A percentile compares a stretch with the other conserved stretches of the same genome.
phyloP scores from a whole-genome alignment of 2,888 invertebrate species.

The Oxytorus armatus region DNA sequence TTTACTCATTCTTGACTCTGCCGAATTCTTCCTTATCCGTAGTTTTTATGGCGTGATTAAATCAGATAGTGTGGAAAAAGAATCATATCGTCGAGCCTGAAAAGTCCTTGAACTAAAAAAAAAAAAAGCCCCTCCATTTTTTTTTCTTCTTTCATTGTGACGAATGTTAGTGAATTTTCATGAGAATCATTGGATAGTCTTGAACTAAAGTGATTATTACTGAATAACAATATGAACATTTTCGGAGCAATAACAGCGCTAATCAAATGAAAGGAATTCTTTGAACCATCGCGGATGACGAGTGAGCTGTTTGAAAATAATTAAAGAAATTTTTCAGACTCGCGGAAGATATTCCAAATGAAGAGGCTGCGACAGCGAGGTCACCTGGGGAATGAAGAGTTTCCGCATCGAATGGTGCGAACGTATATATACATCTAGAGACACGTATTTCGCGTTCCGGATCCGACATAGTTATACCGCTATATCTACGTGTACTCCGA shows the following conservation, averaged over 20 bases:
- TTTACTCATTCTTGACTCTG: slow-evolving; percentile 46
- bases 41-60: slow-evolving; percentile 60
- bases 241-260: too few relatives aligned
- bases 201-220: too few relatives aligned
- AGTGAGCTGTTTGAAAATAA: slow-evolving; percentile 23
- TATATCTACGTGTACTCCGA: slow-evolving; percentile 21
- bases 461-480: slow-evolving; percentile 13
- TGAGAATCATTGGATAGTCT: too few relatives aligned
- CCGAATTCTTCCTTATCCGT: slow-evolving; percentile 50
- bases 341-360: neutral
- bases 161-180: too few relatives aligned
- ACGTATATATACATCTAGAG: slow-evolving; percentile 40
- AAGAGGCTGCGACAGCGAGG: slow-evolving; percentile 25
- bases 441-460: slow-evolving; percentile 47
- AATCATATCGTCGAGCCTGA: slow-evolving; percentile 43
- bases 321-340: slow-evolving; percentile 27
- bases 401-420: slow-evolving; percentile 37
- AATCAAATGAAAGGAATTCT: too few relatives aligned
- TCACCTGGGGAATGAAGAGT: slow-evolving; percentile 45
- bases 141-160: neutral
- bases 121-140: neutral
- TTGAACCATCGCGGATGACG: slow-evolving; percentile 7
- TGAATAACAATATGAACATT: too few relatives aligned
- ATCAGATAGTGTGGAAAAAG: slow-evolving; percentile 51
- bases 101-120: slow-evolving; percentile 2